Conservation (phyloP, 2,797 vertebrate genomes). For the Enteromius radiatus region DNA sequence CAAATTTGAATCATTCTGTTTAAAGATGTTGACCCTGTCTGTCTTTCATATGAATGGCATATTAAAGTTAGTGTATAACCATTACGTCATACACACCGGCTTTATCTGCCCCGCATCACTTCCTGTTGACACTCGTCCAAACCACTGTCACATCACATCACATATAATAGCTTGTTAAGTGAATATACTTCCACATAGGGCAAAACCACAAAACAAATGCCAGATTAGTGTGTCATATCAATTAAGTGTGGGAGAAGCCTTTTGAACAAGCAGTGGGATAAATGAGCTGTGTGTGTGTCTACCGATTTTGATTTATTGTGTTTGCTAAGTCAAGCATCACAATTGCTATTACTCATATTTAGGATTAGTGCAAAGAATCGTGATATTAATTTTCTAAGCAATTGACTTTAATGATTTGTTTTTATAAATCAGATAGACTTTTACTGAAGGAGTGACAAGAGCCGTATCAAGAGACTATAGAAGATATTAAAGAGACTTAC, state of each 20-base stretch:
- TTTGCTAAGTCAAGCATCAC: slow-evolving; percentile 13
- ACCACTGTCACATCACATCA: slow-evolving; percentile 52
- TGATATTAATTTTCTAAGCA: not conserved
- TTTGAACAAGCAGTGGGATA: not conserved
- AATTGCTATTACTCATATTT: not conserved
- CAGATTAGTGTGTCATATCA: slow-evolving; percentile 47
- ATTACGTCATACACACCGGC: slow-evolving; percentile 25
- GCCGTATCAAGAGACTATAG: not conserved
- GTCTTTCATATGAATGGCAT: not conserved
- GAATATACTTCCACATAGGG: slow-evolving; percentile 32
- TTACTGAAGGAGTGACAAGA: not conserved
- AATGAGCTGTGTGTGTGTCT: slow-evolving; percentile 1
- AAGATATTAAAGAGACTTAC: not conserved
- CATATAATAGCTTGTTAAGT: slow-evolving; percentile 52
- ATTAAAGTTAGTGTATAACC: too few species aligned
- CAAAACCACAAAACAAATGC: slow-evolving; percentile 43
- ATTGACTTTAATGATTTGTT: not conserved
- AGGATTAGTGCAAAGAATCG: not conserved
- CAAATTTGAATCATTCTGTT: not conserved
- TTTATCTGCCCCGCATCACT: slow-evolving; percentile 54
- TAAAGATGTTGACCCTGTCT: not conserved
- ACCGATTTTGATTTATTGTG: slow-evolving; percentile 11
- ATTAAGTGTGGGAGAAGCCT: slow-evolving; percentile 24
- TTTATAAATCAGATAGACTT: not conserved
- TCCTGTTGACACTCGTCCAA: slow-evolving; percentile 41